phyloP scores from a whole-genome alignment of 2,888 invertebrate genomes.

The Cantharis nigra region DNA sequence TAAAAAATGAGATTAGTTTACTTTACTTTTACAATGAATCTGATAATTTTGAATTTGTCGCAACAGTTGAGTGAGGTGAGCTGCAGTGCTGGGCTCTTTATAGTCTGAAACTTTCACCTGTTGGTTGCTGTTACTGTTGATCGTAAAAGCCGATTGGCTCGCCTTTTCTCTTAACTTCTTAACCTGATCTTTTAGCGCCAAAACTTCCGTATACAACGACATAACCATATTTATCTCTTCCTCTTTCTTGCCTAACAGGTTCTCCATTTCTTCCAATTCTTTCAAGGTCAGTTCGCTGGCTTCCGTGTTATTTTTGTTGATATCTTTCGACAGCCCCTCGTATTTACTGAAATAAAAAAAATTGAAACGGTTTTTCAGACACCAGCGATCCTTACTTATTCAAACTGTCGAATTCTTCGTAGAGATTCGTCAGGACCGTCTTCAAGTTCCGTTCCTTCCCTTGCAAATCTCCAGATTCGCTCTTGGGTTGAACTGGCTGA shows the following conservation, averaged over 20 bases:
- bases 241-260: conserved; percentile 51
- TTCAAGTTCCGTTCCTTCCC: conserved; percentile 49
- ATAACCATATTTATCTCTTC: conserved; percentile 55
- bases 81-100: conserved; percentile 48
- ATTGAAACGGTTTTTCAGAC: not conserved
- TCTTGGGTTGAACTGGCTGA: not conserved
- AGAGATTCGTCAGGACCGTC: conserved; percentile 51
- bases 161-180: conserved; percentile 44
- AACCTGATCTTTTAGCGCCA: conserved; percentile 53
- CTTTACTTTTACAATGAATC: conserved; percentile 33
- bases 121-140: not conserved
- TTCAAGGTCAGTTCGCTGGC: conserved; percentile 33
- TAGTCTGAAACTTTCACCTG: conserved; percentile 36
- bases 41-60: conserved; percentile 54
- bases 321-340: conserved; percentile 44
- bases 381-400: conserved; percentile 43
- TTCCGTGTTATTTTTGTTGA: conserved; percentile 23
- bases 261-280: conserved; percentile 50
- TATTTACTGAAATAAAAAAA: conserved; percentile 41
- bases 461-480: conserved; percentile 17
- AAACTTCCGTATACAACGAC: conserved; percentile 53
- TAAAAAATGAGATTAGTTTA: not conserved
- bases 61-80: conserved; percentile 52
- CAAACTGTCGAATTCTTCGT: conserved; percentile 51
- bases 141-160: conserved; percentile 40